Evolutionary conservation across 1,140 invertebrate genomes (phyloP), one percentile per base, ranked within the genome.

Genomic region (Drosophila rhopaloa): DNA sequence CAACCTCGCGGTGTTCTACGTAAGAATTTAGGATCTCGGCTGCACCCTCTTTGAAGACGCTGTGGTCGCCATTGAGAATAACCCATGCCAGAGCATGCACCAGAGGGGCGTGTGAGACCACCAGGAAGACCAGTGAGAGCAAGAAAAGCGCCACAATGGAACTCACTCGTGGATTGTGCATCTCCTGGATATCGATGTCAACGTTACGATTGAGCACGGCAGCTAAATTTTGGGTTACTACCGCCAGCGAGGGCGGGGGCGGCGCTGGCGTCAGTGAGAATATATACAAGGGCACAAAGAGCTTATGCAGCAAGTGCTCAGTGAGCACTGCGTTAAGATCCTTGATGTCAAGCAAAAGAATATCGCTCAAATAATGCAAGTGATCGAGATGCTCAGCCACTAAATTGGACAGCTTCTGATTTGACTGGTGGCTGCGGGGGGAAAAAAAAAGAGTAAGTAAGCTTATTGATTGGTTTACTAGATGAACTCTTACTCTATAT

Each of bases 341-440:
- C 38, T 96, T 95, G 81, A 99, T 98, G 90, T 98, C 96, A 16
- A 99, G 94, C 90, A 96, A 96, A 16, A 99, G 94, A 91, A 99
- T 99, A 81, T 99, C 99, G 91, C 99, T 99, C 24, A 99, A 93
- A 93, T 99, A 99, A 93, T 99, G 98, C 11, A 99, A 93, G 93
- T 99, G 98, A 93, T 99, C 98, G 44, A 99, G 93, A 93, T 99
- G 98, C 93, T 99, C 98, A 0, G 98, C 98, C 4, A 99, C 98
- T 51, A 99, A 94, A 93, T 99, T 98, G 13, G 98, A 95, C 41
- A 99, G 93, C 90, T 97, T 96, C 93, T 95, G 98, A 93, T 96
- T 97, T 92, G 95, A 98, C 94, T 98, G 97, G 92, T 98, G 98
- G 92, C 95, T 97, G 93, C 43, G 94, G 75, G 75, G 56, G 81